Evolutionary conservation across 1,140 invertebrate species (phyloP).

Genomic region (Heliconius nattereri): DNA sequence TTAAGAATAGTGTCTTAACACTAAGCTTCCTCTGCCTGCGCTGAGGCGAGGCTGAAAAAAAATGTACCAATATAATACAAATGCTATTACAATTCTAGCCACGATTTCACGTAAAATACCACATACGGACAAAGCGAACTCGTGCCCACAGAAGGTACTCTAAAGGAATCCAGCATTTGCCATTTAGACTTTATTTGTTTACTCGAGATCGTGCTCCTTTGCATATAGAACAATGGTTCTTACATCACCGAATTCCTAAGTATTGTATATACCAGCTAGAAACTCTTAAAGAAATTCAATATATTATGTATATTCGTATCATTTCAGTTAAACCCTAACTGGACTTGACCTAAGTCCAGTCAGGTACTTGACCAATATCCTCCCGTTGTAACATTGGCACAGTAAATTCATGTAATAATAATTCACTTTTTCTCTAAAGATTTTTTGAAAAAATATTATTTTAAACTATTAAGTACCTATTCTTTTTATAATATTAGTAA

Average conservation of each 20-base stretch:
- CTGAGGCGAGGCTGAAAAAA: too few relatives aligned
- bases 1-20: too few relatives aligned
- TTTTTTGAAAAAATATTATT: too few relatives aligned
- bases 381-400: too few relatives aligned
- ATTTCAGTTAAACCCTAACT: too few relatives aligned
- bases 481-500: too few relatives aligned
- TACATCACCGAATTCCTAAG: slow-evolving; percentile 13
- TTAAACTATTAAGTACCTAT: too few relatives aligned
- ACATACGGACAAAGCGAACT: not conserved
- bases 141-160: not conserved
- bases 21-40: too few relatives aligned
- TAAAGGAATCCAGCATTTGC: slow-evolving; percentile 7
- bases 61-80: not conserved
- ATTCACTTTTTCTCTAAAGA: too few relatives aligned
- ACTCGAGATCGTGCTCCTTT: slow-evolving; percentile 21
- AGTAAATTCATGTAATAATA: too few relatives aligned
- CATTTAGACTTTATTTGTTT: slow-evolving; percentile 6
- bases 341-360: too few relatives aligned
- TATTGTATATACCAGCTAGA: slow-evolving; percentile 2
- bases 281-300: not conserved
- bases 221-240: slow-evolving; percentile 22
- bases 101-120: slow-evolving; percentile 2
- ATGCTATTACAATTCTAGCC: not conserved
- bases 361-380: too few relatives aligned
- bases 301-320: not conserved